Percentiles rank a stretch among this genome's conserved stretches.
phyloP scores from a whole-genome alignment of 1,140 invertebrate genomes.

The Dinothrombium tinctorium region DNA sequence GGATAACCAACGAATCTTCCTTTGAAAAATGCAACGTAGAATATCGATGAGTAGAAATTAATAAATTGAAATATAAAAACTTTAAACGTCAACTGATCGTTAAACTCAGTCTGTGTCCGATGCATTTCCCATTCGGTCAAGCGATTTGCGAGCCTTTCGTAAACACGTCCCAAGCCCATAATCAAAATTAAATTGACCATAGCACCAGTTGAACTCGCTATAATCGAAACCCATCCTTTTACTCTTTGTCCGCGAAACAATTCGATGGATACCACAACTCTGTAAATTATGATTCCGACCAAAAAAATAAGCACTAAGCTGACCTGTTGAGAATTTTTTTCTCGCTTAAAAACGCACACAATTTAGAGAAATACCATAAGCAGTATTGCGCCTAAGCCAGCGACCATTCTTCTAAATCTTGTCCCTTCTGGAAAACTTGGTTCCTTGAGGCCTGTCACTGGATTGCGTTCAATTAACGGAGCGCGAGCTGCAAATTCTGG shows the following conservation, averaged over 20 bases:
- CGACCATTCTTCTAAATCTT: constrained; percentile 23
- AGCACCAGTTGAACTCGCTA: constrained; percentile 40
- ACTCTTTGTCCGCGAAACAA: constrained; percentile 32
- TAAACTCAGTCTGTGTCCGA: constrained; percentile 57
- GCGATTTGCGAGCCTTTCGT: constrained; percentile 34
- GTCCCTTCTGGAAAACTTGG: constrained; percentile 29
- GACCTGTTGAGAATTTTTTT: constrained; percentile 26
- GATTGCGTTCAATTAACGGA: constrained; percentile 24
- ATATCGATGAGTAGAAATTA: constrained; percentile 61
- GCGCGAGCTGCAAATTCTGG: constrained; percentile 32
- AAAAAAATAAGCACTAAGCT: constrained; percentile 44
- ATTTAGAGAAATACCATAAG: constrained; percentile 23
- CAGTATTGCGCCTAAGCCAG: constrained; percentile 25
- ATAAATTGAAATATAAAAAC: constrained; percentile 68
- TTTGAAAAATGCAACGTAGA: constrained; percentile 66
- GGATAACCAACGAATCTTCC: constrained; percentile 49
- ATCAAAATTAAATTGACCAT: constrained; percentile 43
- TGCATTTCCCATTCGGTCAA: constrained; percentile 50
- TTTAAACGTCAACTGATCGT: constrained; percentile 57
- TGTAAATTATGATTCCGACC: constrained; percentile 45
- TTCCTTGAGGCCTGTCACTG: constrained; percentile 29
- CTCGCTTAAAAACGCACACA: neutral
- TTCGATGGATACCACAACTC: constrained; percentile 32
- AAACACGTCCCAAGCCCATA: constrained; percentile 34
- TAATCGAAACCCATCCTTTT: constrained; percentile 31